Evolutionary conservation across 2,113 vertebrate species (phyloP), one percentile per base, ranked within the genome.

Genomic region (Xiphias gladius): DNA sequence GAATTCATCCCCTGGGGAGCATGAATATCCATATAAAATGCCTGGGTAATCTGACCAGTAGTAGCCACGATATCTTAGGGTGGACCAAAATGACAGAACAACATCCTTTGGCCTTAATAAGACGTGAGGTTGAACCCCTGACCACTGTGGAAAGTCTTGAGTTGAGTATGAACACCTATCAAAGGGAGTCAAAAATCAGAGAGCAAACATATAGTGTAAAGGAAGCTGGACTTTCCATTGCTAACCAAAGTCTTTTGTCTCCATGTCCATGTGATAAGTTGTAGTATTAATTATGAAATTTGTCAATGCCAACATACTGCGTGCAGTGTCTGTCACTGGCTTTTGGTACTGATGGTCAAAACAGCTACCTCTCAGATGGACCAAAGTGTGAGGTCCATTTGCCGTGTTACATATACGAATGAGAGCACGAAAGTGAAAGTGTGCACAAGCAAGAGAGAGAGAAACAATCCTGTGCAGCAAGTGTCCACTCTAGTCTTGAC

Each of bases 401-500:
- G 19, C 37, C n/a, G 1, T 57, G 55, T 39, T 48, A 35, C 17
- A 63, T 39, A 9, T 6, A 41, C 3, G 54, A 43, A 72, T 13
- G 11, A 41, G 19, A 41, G n/a, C 48, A 41, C 35, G 58, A 24
- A 69, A 16, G 12, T 3, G 39, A 55, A 48, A 39, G 28, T 16
- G 41, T 13, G 35, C 20, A n/a, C 22, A 26, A 37, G 62, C 26
- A 13, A 28, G 57, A 46, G 35, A 63, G 41, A 73, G n/a, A 30
- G 54, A 52, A 59, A 70, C 52, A 52, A 72, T 46, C 46, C 59
- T 32, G 61, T 66, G 55, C 73, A 87, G 79, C 70, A 65, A 75
- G 73, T 79, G 72, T 80, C 83, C 73, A 82, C 74, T 86, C 35
- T 32, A n/a, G 62, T 70, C 84, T 46, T 59, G 73, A 68, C 61